Percentiles rank a stretch among this genome's conserved stretches.
Evolutionary conservation across 2,888 invertebrate species (phyloP).

Genomic region (Scelioninae gen. 2): DNA sequence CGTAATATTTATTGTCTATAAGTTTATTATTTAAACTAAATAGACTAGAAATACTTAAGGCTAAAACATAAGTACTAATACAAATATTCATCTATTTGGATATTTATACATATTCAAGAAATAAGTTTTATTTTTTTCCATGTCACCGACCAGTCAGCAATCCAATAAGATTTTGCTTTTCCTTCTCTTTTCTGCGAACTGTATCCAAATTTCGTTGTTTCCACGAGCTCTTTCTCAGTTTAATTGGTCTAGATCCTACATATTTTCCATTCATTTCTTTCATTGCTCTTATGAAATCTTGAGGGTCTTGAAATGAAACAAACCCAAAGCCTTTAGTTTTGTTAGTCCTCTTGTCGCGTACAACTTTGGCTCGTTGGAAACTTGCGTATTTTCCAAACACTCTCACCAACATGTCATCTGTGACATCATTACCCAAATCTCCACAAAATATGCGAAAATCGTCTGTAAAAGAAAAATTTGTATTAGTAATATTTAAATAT

Average conservation of each 20-base stretch:
- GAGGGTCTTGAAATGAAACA: slow-evolving; percentile 97
- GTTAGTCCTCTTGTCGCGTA: slow-evolving; percentile 94
- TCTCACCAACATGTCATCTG: slow-evolving; percentile 96
- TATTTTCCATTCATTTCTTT: slow-evolving; percentile 99
- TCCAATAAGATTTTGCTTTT: slow-evolving; percentile 90
- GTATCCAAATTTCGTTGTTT: slow-evolving; percentile 93
- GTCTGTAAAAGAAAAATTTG: no score
- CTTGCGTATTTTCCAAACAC: slow-evolving; percentile 96
- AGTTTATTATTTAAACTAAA: no score
- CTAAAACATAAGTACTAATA: no score
- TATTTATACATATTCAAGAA: no score
- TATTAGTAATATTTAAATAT: no score
- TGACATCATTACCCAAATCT: slow-evolving; percentile 99
- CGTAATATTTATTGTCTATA: no score
- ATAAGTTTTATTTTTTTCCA: slow-evolving; percentile 38
- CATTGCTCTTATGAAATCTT: slow-evolving; percentile 98
- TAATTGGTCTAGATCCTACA: slow-evolving; percentile 98
- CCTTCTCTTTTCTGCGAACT: slow-evolving; percentile 96
- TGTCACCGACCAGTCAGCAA: slow-evolving; percentile 76
- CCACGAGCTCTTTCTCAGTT: slow-evolving; percentile 97
- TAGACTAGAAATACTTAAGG: no score
- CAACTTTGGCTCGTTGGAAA: slow-evolving; percentile 94
- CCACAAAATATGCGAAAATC: slow-evolving; percentile 99
- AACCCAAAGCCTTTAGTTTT: slow-evolving; percentile 99
- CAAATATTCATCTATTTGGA: no score